phyloP scores from a whole-genome alignment of 1,140 invertebrate genomes.

The Notospermus geniculatus region DNA sequence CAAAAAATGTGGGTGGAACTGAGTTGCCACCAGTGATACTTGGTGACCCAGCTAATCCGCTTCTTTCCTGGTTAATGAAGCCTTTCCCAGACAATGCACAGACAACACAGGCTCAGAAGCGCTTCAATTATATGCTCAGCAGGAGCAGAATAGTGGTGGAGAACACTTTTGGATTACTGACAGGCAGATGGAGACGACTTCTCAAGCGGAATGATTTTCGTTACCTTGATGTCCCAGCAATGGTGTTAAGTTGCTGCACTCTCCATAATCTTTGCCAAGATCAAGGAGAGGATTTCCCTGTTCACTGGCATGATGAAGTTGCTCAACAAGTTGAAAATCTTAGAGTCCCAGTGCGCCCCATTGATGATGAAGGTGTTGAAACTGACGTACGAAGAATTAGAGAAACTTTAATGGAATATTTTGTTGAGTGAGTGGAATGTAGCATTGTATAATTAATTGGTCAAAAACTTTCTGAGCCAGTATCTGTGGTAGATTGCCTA shows the following conservation, averaged over 20 bases:
- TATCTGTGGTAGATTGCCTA: too few species aligned
- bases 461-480: too few species aligned
- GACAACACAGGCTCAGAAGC: not conserved
- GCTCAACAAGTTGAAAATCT: not conserved
- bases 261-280: not conserved
- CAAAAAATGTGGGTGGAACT: not conserved
- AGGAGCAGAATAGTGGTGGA: not conserved
- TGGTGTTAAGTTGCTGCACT: not conserved
- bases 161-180: not conserved
- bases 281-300: not conserved
- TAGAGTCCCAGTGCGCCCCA: not conserved
- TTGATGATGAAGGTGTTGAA: not conserved
- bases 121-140: not conserved
- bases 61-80: too few species aligned
- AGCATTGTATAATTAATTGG: too few species aligned
- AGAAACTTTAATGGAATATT: too few species aligned
- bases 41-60: not conserved
- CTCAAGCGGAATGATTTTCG: not conserved
- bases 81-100: not conserved
- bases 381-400: too few species aligned
- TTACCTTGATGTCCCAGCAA: not conserved
- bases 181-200: not conserved
- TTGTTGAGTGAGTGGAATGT: too few species aligned
- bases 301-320: not conserved
- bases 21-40: not conserved